Base-by-base conservation (phyloP, 2,113 vertebrate species). In the Ardeotis arabs region DNA sequence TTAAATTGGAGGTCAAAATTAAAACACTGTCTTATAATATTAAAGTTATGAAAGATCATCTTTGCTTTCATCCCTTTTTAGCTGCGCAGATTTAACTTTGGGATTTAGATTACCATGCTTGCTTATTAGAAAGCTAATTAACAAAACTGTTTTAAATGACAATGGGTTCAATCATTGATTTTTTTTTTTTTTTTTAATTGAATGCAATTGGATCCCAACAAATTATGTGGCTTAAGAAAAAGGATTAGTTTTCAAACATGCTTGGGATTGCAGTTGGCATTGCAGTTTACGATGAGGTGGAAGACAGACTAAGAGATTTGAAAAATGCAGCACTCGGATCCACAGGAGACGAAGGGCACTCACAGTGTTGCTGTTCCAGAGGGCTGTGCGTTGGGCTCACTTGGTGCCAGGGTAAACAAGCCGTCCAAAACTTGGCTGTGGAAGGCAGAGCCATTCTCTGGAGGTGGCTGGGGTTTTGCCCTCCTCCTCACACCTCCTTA, bases 381-480 rank as follows among this genome's bases (percentile, higher is more conserved):
- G 37, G 37, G 27, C 37, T 23, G 10, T 27, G 23, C 0, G 0
- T 29, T 0, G 3, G 25, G 28, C 63, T 89, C 19, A 2, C 47
- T 58, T 12, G 25, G 44, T 37, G 67, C 81, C 22, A 27, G 47
- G 58, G 33, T 7, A 17, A 68, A 56, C 5, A 41, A 55, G n/a
- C n/a, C 62, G 59, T n/a, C 10, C 58, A 37, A n/a, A 96, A 41
- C 39, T 58, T 2, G 1, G 7, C 52, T 82, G 31, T 28, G 50
- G 5, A 31, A 50, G 50, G 64, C 64, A 78, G 55, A 77, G 53
- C n/a, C 2, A 0, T 72, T 75, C 66, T 50, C 39, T 56, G 53
- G 33, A 56, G n/a, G 23, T 84, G 64, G n/a, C 37, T 72, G 29
- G 25, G 58, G 7, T 19, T 90, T 49, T 55, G 9, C 21, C 31